phyloP scores from a whole-genome alignment of 2,797 vertebrate species.

The Gobio occitaniae region DNA sequence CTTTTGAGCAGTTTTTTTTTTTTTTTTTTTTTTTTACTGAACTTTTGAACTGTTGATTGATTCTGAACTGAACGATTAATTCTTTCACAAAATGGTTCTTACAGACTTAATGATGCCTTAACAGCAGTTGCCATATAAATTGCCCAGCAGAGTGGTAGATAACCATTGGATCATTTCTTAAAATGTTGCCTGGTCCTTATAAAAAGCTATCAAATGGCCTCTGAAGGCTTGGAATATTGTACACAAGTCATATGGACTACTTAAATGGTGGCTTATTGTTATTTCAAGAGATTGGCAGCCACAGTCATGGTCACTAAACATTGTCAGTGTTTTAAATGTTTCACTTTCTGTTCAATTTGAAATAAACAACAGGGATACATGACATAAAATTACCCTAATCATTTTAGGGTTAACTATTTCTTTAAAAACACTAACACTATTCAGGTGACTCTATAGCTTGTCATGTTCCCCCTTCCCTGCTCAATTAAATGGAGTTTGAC shows the following conservation, averaged over 20 bases:
- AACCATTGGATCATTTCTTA: not conserved
- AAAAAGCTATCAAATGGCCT: not conserved
- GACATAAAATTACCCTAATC: not conserved
- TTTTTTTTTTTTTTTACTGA: not conserved
- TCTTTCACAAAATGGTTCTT: not conserved
- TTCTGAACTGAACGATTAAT: not conserved
- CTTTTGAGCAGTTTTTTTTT: not conserved
- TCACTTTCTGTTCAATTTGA: not conserved
- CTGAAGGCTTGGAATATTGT: not conserved
- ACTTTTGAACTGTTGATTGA: not conserved
- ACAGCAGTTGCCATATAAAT: not conserved
- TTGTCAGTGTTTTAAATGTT: not conserved
- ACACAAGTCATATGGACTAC: not conserved
- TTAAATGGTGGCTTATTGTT: not conserved
- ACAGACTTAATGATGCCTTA: conserved; percentile 16
- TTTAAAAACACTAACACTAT: not conserved
- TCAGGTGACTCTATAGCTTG: not conserved
- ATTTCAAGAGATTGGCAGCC: not conserved
- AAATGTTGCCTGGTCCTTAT: not conserved
- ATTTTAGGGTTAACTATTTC: not conserved
- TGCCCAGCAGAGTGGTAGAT: not conserved
- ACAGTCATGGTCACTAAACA: not conserved
- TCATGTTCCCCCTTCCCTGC: conserved; percentile 40
- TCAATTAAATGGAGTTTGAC: conserved; percentile 68
- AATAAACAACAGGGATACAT: not conserved